These are phyloP conservation scores for Teinopalpus imperialis DNA, from an alignment of 2,888 invertebrate genomes.

Conservation along the genomic window DNA sequence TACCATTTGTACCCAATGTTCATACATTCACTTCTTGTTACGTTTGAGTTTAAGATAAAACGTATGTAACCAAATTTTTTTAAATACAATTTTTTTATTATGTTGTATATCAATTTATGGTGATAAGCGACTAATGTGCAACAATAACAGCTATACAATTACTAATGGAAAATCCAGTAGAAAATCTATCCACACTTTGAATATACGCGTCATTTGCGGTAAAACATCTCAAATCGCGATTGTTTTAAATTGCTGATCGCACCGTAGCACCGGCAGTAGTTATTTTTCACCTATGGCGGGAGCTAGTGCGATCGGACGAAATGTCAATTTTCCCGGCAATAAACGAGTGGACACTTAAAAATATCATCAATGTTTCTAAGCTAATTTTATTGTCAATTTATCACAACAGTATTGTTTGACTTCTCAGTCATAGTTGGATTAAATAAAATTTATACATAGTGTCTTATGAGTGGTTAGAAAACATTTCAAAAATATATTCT, in stretches of 20 bases:
- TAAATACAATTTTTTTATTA: too few species aligned
- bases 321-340: constrained; percentile 22
- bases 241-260: constrained; percentile 15
- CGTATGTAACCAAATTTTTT: too few species aligned
- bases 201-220: constrained; percentile 16
- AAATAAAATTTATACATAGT: too few species aligned
- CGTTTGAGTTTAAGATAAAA: too few species aligned
- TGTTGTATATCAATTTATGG: too few species aligned
- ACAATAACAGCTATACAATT: background rate
- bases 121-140: too few species aligned
- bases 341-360: constrained; percentile 12
- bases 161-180: constrained; percentile 10
- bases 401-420: constrained; percentile 5
- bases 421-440: background rate
- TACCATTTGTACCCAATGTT: too few species aligned
- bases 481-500: too few species aligned
- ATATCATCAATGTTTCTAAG: background rate
- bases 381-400: constrained; percentile 2
- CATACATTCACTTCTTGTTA: too few species aligned
- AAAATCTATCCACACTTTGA: constrained; percentile 1
- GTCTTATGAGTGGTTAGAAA: too few species aligned
- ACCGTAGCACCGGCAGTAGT: constrained; percentile 40
- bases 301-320: constrained; percentile 36
- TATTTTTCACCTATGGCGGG: constrained; percentile 46
- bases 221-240: constrained; percentile 15